Evolutionary conservation across 92 coral and sea anemone species (phyloP).

Genomic region (Actinostola sp.): DNA sequence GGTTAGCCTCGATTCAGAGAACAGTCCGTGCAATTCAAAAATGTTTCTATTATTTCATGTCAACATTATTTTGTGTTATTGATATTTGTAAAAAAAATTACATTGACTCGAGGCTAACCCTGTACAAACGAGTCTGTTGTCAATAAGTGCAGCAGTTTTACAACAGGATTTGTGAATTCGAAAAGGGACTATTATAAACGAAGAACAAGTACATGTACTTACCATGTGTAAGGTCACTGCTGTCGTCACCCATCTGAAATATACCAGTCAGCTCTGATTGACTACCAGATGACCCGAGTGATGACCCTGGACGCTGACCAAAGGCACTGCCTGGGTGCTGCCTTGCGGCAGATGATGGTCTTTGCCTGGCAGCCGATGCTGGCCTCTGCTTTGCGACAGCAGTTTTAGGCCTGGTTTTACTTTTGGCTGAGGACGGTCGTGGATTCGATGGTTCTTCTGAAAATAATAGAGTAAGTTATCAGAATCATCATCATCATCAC

Average conservation of each 20-base stretch:
- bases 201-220: too few species aligned
- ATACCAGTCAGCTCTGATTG: constrained; percentile 59
- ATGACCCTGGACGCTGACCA: constrained; percentile 54
- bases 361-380: constrained; percentile 55
- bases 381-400: constrained; percentile 63
- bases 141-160: too few species aligned
- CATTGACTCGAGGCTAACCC: too few species aligned
- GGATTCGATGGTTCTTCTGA: constrained; percentile 8
- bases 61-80: too few species aligned
- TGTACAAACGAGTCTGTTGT: too few species aligned
- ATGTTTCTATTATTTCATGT: too few species aligned
- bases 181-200: too few species aligned
- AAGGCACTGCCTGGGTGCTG: constrained; percentile 68
- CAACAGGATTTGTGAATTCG: too few species aligned
- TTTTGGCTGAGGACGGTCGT: constrained; percentile 43
- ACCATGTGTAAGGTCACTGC: constrained; percentile 97
- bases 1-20: too few species aligned
- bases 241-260: constrained; percentile 77
- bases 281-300: constrained; percentile 25
- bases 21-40: too few species aligned
- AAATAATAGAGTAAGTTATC: background rate
- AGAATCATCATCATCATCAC: background rate
- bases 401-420: constrained; percentile 53
- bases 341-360: constrained; percentile 69
- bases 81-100: too few species aligned